These are phyloP conservation scores for Apis laboriosa DNA, from an alignment of 1,140 invertebrate species.

Conservation along the genomic window DNA sequence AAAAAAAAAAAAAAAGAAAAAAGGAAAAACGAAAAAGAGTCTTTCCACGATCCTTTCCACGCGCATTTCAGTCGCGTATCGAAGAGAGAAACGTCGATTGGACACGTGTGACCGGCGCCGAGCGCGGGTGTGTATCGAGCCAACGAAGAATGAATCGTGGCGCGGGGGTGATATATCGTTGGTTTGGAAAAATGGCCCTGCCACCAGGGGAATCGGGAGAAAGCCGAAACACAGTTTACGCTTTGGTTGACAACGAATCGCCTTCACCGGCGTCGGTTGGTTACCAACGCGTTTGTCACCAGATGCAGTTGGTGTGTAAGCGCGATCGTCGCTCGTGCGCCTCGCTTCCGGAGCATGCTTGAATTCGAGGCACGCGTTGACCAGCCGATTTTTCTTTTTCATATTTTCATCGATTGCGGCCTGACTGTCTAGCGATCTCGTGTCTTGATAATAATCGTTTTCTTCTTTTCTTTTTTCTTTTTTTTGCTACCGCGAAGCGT, in stretches of 20 bases:
- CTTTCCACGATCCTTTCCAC: constrained; percentile 1
- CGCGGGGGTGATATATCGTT: constrained; percentile 58
- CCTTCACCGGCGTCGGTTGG: constrained; percentile 50
- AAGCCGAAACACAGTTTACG: constrained; percentile 66
- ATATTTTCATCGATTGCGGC: background rate
- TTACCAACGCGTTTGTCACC: constrained; percentile 52
- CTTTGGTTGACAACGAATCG: constrained; percentile 63
- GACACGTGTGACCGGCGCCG: constrained; percentile 27
- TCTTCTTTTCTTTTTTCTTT: background rate
- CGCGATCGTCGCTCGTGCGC: constrained; percentile 11
- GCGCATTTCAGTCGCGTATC: constrained; percentile 47
- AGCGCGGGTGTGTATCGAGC: background rate
- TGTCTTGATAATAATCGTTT: background rate
- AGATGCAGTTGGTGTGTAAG: constrained; percentile 43
- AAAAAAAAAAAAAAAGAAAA: too few relatives aligned
- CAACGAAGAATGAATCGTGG: constrained; percentile 43
- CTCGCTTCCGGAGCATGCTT: constrained; percentile 5
- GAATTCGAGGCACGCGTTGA: background rate
- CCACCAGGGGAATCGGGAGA: constrained; percentile 34
- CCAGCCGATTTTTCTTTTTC: background rate
- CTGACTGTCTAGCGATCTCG: background rate
- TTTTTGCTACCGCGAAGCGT: background rate
- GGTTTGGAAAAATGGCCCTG: constrained; percentile 61
- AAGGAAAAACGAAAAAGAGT: too few relatives aligned
- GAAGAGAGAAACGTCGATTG: constrained; percentile 50